Percentiles rank a stretch among this genome's conserved stretches.
Evolutionary conservation across 2,113 vertebrate species (phyloP).

Genomic region (Elaphurus davidianus): DNA sequence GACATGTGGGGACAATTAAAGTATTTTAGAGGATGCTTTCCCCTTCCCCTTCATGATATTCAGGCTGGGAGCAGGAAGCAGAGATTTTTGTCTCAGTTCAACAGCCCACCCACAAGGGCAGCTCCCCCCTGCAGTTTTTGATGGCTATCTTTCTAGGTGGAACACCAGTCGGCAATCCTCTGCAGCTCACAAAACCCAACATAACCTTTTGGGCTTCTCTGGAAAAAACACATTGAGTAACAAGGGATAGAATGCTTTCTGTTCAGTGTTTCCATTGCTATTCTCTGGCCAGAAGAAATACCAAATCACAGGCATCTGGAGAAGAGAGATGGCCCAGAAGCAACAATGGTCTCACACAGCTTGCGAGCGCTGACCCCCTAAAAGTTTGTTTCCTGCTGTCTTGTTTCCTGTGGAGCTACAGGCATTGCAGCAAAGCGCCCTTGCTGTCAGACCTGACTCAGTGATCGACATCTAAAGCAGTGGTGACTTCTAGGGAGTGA

Average conservation of each 20-base stretch:
- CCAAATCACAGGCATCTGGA: slow-evolving; percentile 72
- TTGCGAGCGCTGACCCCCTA: neutral
- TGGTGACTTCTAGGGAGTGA: neutral
- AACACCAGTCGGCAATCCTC: neutral
- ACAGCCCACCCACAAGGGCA: neutral
- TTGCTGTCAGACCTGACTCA: neutral
- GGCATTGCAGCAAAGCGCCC: neutral
- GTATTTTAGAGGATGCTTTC: neutral
- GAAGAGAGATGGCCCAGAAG: slow-evolving; percentile 62
- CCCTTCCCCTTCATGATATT: neutral
- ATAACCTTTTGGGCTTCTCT: slow-evolving; percentile 71
- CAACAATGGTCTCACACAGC: slow-evolving; percentile 25
- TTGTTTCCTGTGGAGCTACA: neutral
- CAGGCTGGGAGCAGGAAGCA: neutral
- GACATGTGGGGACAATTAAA: slow-evolving; percentile 18
- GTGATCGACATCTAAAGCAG: neutral
- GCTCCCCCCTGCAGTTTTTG: neutral
- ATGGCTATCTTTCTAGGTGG: slow-evolving; percentile 30
- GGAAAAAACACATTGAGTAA: slow-evolving; percentile 78
- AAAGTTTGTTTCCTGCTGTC: neutral
- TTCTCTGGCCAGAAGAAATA: slow-evolving; percentile 65
- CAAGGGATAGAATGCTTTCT: slow-evolving; percentile 66
- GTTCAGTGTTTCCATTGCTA: slow-evolving; percentile 78
- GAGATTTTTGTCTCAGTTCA: neutral
- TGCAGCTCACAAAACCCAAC: slow-evolving; percentile 65